Evolutionary conservation across 2,888 invertebrate species (phyloP), one percentile per base, ranked within the genome.

Genomic region (Brenthis daphne): DNA sequence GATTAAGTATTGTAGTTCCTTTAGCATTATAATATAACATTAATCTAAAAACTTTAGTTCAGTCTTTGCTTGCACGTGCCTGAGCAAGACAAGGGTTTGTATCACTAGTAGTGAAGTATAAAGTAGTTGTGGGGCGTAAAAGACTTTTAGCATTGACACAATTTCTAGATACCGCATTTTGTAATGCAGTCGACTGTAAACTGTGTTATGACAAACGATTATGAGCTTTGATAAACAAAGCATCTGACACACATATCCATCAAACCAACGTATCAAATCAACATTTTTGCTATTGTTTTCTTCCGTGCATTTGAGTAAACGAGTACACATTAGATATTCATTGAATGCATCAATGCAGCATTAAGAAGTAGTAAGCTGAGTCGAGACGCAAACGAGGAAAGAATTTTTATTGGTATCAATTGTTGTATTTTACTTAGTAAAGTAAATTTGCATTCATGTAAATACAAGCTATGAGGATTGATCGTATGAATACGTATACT

Each of bases 361-460:
- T 61, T 67, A 67, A 67, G 48, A 50, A 43, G 61, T 51, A 51
- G 50, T 24, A 57, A 65, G 58, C 43, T 24, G 43, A 50, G 51
- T 50, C 67, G 67, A 67, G 63, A 67, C 56, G n/a, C 61, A 56
- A 84, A 89, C 88, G 85, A 83, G 83, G 82, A 85, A 82, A 83
- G 88, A 85, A 89, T 88, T 88, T 87, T 89, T 89, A 89, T 88
- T 85, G 85, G 82, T 76, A 77, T 80, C 82, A 83, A 85, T 85
- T 85, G 86, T 82, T 80, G 68, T 37, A 33, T n/a, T 57, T 61
- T 53, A 51, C 29, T 61, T 51, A 6, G 50, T 48, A 50, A 48
- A 24, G 20, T 20, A n/a, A 20, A 53, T 57, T 54, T 20, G 8
- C 53, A 64, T 58, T 63, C 20, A 3, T 33, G 11, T 57, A 29